Evolutionary conservation across 2,113 vertebrate species (phyloP), one percentile per base, ranked within the genome.

Genomic region (Dunckerocampus dactyliophorus): DNA sequence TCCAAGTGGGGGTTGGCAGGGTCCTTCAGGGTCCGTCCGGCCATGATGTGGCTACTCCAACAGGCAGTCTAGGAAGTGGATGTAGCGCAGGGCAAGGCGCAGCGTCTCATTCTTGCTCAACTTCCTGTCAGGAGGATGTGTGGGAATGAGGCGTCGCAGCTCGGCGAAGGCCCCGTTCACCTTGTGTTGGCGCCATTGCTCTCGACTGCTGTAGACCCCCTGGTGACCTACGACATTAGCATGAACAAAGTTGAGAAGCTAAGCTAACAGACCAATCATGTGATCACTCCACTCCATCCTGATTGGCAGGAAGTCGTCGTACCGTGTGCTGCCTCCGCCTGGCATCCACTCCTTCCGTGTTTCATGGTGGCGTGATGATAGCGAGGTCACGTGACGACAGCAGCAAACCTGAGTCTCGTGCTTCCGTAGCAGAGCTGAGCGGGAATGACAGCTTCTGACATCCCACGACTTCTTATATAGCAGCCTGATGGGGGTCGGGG

Each of bases 101-200:
- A 51, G 10, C 11, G 49, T 51, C 49, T 51, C 49, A n/a, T 51
- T 51, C 49, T 51, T 51, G 49, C 49, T 51, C 49, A 51, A 15
- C 49, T 51, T 51, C 49, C 49, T 21, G 49, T 51, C 49, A 12
- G 49, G 49, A 1, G 49, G 49, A 10, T 51, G 21, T 4, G 49
- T 51, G 19, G 49, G 49, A 22, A 51, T 21, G 49, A 51, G 49
- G 49, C 49, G n/a, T 4, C 49, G 49, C 19, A 51, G 49, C 49
- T 51, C 49, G 19, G 49, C 49, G 49, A 51, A 51, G 13, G 49
- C 49, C 4, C 49, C 49, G 10, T 51, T 51, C 10, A 51, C 49
- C 17, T 22, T 24, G 19, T 51, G 49, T 51, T 51, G 49, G 17
- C 49, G 49, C 49, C 49, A 21, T 8, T 20, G 49, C 49, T 51